Conservation (phyloP, 2,888 invertebrate genomes). For the Cabera pusaria region DNA sequence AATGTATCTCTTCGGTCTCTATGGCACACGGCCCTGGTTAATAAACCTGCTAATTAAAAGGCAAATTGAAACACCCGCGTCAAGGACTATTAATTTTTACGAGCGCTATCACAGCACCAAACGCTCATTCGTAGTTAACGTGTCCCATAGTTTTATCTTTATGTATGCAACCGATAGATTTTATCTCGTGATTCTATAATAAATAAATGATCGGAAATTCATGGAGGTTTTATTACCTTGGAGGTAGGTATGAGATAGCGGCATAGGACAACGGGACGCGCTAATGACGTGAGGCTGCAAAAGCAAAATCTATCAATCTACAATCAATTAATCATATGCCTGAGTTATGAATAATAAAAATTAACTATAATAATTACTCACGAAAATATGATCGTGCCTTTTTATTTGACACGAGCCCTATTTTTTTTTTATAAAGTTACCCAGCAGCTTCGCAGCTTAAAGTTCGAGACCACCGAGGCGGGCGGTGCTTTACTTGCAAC, state of each 20-base stretch:
- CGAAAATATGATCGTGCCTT: no score
- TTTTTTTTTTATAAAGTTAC: no score
- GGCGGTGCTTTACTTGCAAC: slow-evolving; percentile 78
- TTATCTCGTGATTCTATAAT: slow-evolving; percentile 57
- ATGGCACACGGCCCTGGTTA: slow-evolving; percentile 14
- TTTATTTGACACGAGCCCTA: no score
- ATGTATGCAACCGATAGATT: slow-evolving; percentile 59
- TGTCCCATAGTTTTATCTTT: slow-evolving; percentile 51
- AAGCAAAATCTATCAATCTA: no score
- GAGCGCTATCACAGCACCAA: slow-evolving; percentile 54
- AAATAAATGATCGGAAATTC: slow-evolving; percentile 61
- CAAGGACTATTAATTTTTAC: slow-evolving; percentile 72
- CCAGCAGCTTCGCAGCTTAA: no score
- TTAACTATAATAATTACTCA: no score
- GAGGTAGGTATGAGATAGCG: background rate
- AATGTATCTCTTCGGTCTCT: slow-evolving; percentile 20
- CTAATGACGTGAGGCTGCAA: no score
- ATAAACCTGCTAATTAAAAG: slow-evolving; percentile 58
- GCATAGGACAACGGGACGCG: no score
- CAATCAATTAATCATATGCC: no score
- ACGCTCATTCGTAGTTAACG: slow-evolving; percentile 28
- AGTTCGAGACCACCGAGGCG: slow-evolving; percentile 64
- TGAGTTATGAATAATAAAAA: no score
- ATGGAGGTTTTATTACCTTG: slow-evolving; percentile 43
- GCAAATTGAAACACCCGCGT: slow-evolving; percentile 67